phyloP scores from a whole-genome alignment of 2,888 invertebrate species.

The Sceliomorpha sp. region DNA sequence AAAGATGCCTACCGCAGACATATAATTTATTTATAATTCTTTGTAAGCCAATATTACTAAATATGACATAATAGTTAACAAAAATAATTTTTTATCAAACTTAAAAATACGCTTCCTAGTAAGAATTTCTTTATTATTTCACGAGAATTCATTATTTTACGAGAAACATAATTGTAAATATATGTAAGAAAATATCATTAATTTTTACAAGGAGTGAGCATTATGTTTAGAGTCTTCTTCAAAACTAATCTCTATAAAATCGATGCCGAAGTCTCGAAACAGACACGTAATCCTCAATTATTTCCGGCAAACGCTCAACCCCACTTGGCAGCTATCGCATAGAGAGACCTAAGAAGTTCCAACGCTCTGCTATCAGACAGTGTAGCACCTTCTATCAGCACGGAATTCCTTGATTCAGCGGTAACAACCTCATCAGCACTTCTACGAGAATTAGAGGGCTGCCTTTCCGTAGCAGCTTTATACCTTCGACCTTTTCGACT shows the following conservation, averaged over 20 bases:
- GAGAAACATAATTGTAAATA: constrained; percentile 38
- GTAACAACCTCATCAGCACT: constrained; percentile 69
- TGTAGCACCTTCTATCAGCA: constrained; percentile 75
- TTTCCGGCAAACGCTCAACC: constrained; percentile 81
- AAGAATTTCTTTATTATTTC: not conserved
- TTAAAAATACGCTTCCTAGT: too few relatives aligned
- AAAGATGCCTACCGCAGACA: too few relatives aligned
- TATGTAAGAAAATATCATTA: constrained; percentile 46
- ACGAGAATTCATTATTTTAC: constrained; percentile 12
- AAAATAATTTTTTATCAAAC: too few relatives aligned
- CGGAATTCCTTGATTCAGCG: constrained; percentile 72
- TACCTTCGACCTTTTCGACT: constrained; percentile 71
- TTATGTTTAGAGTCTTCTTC: constrained; percentile 27
- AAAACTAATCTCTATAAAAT: constrained; percentile 22
- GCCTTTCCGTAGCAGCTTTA: constrained; percentile 71
- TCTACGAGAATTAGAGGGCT: constrained; percentile 64
- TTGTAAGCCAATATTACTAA: too few relatives aligned
- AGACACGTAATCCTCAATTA: constrained; percentile 27
- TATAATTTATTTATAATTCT: too few relatives aligned
- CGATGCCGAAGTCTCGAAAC: constrained; percentile 32
- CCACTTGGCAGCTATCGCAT: constrained; percentile 91
- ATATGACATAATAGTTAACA: too few relatives aligned
- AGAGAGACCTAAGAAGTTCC: constrained; percentile 90
- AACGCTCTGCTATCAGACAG: constrained; percentile 89
- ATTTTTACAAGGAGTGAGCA: constrained; percentile 49